These are phyloP conservation scores for Ommatoiulus sabulosus DNA, from an alignment of 2,888 invertebrate species.

Conservation along the genomic window DNA sequence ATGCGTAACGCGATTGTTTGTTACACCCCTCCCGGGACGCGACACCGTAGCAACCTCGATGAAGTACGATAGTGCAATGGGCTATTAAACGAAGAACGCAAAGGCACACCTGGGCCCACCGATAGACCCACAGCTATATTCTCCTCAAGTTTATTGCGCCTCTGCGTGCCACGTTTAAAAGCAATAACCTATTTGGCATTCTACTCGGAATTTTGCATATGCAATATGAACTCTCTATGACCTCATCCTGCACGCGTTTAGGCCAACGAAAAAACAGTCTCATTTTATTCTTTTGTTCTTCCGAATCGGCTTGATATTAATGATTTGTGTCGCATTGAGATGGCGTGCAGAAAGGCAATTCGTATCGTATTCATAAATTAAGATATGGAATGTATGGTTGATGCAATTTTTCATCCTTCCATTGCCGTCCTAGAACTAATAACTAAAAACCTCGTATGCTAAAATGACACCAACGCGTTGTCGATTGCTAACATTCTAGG, in stretches of 20 bases:
- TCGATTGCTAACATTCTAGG: too few species aligned
- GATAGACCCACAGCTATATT: not conserved
- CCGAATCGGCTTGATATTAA: not conserved
- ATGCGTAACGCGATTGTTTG: slow-evolving; percentile 41
- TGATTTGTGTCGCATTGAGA: not conserved
- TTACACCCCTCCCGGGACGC: not conserved
- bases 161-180: not conserved
- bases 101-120: slow-evolving; percentile 30
- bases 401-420: too few species aligned
- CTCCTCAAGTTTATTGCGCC: not conserved
- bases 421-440: too few species aligned
- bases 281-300: slow-evolving; percentile 9
- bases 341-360: not conserved
- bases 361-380: too few species aligned
- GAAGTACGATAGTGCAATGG: slow-evolving; percentile 11
- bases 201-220: not conserved
- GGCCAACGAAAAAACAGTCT: not conserved
- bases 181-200: not conserved
- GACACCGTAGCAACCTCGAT: slow-evolving; percentile 3
- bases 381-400: too few species aligned
- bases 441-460: too few species aligned
- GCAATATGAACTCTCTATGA: not conserved
- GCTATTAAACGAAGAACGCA: not conserved
- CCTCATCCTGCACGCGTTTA: not conserved
- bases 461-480: too few species aligned